Percentiles rank a stretch among this genome's conserved stretches.
These are phyloP conservation scores for Neria commutata DNA, from an alignment of 2,888 invertebrate species.

Conservation along the genomic window DNA sequence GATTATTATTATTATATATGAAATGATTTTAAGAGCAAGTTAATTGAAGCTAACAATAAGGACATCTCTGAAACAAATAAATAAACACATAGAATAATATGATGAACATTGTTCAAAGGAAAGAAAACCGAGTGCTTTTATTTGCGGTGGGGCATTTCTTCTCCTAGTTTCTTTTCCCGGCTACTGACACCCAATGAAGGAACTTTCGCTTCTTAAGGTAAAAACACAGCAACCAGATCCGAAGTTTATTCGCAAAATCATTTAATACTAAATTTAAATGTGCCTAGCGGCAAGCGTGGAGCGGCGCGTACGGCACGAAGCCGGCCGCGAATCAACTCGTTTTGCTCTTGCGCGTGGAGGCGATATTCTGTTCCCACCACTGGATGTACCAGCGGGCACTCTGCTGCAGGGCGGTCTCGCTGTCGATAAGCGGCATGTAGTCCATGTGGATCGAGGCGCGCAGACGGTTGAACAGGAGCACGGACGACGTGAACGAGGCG, in stretches of 20 bases:
- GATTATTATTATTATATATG: slow-evolving; percentile 5
- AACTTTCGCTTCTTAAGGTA: slow-evolving; percentile 20
- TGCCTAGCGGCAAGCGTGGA: too few relatives aligned
- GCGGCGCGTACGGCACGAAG: too few relatives aligned
- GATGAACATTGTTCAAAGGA: slow-evolving; percentile 58
- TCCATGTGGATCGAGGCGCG: slow-evolving; percentile 65
- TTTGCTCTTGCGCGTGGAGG: slow-evolving; percentile 8
- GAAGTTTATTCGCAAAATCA: too few relatives aligned
- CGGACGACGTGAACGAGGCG: slow-evolving; percentile 65
- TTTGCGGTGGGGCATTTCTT: too few relatives aligned
- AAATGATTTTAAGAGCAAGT: slow-evolving; percentile 31
- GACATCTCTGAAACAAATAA: slow-evolving; percentile 14
- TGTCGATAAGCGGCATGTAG: slow-evolving; percentile 57
- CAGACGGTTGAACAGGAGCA: slow-evolving; percentile 66
- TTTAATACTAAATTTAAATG: too few relatives aligned
- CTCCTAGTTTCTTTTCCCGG: too few relatives aligned
- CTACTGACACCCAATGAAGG: too few relatives aligned
- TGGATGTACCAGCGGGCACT: slow-evolving; percentile 59
- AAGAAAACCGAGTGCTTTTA: too few relatives aligned
- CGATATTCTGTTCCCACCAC: slow-evolving; percentile 53
- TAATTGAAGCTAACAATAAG: slow-evolving; percentile 33
- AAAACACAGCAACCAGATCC: too few relatives aligned
- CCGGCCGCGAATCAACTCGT: not conserved
- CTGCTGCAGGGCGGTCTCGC: slow-evolving; percentile 47
- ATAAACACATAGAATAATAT: slow-evolving; percentile 51